Evolutionary conservation across 2,888 invertebrate genomes (phyloP), one percentile per base, ranked within the genome.

Genomic region (Rutpela maculata): DNA sequence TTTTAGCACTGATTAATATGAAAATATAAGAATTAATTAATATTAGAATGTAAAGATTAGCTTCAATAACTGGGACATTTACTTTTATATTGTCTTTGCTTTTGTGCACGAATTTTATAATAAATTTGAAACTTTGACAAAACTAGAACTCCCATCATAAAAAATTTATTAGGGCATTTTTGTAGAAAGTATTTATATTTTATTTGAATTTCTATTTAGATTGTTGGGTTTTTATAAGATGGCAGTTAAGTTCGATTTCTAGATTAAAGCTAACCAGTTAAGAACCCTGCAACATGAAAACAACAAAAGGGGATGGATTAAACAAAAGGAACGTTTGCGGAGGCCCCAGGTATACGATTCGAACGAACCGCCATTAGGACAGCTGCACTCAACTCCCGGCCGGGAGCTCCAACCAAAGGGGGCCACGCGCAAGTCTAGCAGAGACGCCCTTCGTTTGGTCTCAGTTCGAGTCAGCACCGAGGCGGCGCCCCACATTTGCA

Each of bases 381-480:
- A 82, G 83, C 80, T 81, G 81, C 79, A 78, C 76, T 73, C 76
- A 73, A 81, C 83, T 79, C 82, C 83, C 81, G 83, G 83, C 83
- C 81, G 83, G 83, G 87, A 86, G 85, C 88, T 84, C 87, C 88
- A 80, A 84, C 83, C 82, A 81, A 85, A 85, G 88, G 88, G 88
- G 89, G 88, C 88, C 88, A 88, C 88, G 89, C 89, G 89, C 89
- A 89, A 86, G 88, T 88, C 87, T 84, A 83, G 84, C 83, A 83
- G 82, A 86, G 81, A 85, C 87, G 86, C 85, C 90, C 90, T 90
- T 90, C 90, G 80, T 80, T 83, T 81, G 67, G 81, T 78, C 83
- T 81, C 83, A 82, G 91, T 91, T 90, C 89, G 90, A 89, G 90
- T 89, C 90, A 89, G 90, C 91, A 66, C 74, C 90, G 91, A 90